These are phyloP conservation scores for Apodemus agrarius DNA, from an alignment of 2,797 vertebrate genomes.

Conservation along the genomic window DNA sequence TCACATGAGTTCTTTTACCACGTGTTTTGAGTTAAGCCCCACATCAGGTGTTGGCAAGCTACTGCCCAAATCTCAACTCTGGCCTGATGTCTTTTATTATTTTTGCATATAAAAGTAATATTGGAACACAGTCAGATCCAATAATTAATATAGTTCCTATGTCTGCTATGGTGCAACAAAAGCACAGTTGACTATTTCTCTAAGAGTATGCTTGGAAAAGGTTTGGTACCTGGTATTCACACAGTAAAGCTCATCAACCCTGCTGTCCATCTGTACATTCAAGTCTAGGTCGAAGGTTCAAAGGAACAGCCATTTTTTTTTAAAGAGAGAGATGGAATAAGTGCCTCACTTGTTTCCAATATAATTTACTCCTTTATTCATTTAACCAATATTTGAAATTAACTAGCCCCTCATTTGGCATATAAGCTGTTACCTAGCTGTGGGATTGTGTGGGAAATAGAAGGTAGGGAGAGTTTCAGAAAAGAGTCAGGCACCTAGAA, in stretches of 20 bases:
- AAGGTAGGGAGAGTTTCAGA: not conserved
- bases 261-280: not conserved
- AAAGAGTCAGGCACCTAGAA: not conserved
- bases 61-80: not conserved
- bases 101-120: not conserved
- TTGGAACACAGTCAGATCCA: no score
- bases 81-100: not conserved
- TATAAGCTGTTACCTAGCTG: not conserved
- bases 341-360: rapidly evolving
- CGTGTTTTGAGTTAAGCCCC: rapidly evolving
- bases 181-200: not conserved
- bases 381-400: conserved; percentile 31
- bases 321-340: not conserved
- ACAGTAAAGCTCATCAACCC: no score
- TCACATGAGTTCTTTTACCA: rapidly evolving
- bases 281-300: not conserved
- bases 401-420: not conserved
- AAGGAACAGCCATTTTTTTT: not conserved
- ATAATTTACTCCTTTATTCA: not conserved
- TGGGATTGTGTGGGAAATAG: not conserved
- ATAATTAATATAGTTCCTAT: not conserved
- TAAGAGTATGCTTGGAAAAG: not conserved
- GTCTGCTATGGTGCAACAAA: not conserved
- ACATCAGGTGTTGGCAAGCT: not conserved
- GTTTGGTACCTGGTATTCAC: not conserved